Percentiles rank a stretch among this genome's conserved stretches.
Evolutionary conservation across 2,888 invertebrate species (phyloP).

Genomic region (Cantharis flavilabris): DNA sequence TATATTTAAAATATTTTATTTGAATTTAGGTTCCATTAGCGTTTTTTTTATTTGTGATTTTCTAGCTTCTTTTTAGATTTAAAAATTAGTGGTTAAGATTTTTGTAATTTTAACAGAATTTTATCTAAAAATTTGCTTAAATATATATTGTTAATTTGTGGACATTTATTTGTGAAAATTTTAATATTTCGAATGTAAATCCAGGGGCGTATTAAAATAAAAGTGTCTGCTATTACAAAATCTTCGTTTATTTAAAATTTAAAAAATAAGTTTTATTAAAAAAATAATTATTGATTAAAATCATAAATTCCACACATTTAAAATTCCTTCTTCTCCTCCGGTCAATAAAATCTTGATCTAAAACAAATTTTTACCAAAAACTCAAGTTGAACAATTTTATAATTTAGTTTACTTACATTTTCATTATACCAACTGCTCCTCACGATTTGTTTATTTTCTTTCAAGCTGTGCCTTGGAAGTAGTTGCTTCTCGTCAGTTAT

Average conservation of each 20-base stretch:
- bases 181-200: not conserved
- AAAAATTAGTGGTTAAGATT: not conserved
- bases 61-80: not conserved
- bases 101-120: not conserved
- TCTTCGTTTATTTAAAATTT: not conserved
- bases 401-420: slow-evolving; percentile 59
- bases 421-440: slow-evolving; percentile 69
- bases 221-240: not conserved
- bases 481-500: slow-evolving; percentile 57
- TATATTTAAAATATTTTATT: not conserved
- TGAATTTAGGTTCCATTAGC: not conserved
- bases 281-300: slow-evolving; percentile 7
- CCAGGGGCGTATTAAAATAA: not conserved
- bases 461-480: slow-evolving; percentile 61
- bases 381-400: no score
- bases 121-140: not conserved
- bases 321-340: slow-evolving; percentile 72
- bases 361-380: slow-evolving; percentile 38
- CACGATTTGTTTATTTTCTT: slow-evolving; percentile 71
- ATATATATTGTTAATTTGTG: not conserved
- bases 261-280: not conserved
- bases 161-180: not conserved
- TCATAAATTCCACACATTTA: slow-evolving; percentile 65
- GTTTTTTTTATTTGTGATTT: not conserved
- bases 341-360: slow-evolving; percentile 69